phyloP scores from a whole-genome alignment of 2,888 invertebrate genomes.

The Thumatha senex region DNA sequence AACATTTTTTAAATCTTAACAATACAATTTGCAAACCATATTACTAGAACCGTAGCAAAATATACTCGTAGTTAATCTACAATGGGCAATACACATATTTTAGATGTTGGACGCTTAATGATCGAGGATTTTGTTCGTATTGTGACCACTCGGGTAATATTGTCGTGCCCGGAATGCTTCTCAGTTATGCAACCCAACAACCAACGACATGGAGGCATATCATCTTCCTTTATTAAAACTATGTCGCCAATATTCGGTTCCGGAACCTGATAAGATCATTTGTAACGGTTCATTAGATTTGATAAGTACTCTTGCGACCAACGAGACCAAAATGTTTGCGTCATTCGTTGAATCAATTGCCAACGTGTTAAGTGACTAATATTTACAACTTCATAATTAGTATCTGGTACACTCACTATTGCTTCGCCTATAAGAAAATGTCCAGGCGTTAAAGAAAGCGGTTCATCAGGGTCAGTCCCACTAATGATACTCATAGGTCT shows the following conservation, averaged over 20 bases:
- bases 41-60: too few species aligned
- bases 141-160: slow-evolving; percentile 7
- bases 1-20: too few species aligned
- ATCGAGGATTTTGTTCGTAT: slow-evolving; percentile 6
- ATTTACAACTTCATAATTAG: not conserved
- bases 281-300: slow-evolving; percentile 1
- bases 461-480: too few species aligned
- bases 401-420: too few species aligned
- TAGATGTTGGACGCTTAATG: slow-evolving; percentile 7
- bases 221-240: slow-evolving; percentile 2
- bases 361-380: slow-evolving; percentile 19
- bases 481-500: too few species aligned
- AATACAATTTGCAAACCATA: too few species aligned
- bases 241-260: slow-evolving; percentile 7
- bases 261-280: slow-evolving; percentile 3
- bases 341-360: slow-evolving; percentile 25
- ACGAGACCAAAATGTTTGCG: slow-evolving; percentile 25
- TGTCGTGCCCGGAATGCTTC: slow-evolving; percentile 3
- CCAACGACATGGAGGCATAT: slow-evolving; percentile 3
- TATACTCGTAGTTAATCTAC: not conserved
- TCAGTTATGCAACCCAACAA: not conserved
- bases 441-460: too few species aligned
- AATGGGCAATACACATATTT: slow-evolving; percentile 4
- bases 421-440: too few species aligned
- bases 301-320: slow-evolving; percentile 17